Evolutionary conservation across 2,797 vertebrate species (phyloP).

Genomic region (Anguilla anguilla): DNA sequence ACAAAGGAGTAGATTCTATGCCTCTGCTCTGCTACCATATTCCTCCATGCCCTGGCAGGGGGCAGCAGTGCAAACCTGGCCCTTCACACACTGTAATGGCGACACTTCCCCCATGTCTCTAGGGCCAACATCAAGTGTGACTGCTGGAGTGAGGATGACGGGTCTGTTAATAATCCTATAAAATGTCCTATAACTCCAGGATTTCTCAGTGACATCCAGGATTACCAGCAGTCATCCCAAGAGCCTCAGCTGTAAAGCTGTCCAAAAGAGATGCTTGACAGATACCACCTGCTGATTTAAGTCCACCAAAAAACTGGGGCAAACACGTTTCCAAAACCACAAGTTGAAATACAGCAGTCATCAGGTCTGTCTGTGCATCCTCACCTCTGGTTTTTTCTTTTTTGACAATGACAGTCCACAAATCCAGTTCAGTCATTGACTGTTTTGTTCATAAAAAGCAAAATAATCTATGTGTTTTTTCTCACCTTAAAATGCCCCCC

Average conservation of each 20-base stretch:
- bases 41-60: background rate
- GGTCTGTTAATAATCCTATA: slow-evolving; percentile 23
- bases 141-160: background rate
- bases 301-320: background rate
- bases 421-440: background rate
- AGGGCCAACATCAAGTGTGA: slow-evolving; percentile 7
- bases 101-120: background rate
- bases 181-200: slow-evolving; percentile 22
- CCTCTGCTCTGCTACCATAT: background rate
- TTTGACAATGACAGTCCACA: background rate
- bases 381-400: background rate
- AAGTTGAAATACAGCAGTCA: background rate
- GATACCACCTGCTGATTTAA: background rate
- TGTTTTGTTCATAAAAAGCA: background rate
- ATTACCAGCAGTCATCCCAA: slow-evolving; percentile 26
- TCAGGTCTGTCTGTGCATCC: background rate
- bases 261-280: background rate
- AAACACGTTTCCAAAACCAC: background rate
- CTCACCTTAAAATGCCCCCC: background rate
- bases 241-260: background rate
- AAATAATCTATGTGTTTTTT: background rate
- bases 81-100: background rate
- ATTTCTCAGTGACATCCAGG: slow-evolving; percentile 14
- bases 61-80: background rate
- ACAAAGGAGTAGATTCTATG: background rate